Evolutionary conservation across 2,113 vertebrate species (phyloP), one percentile per base, ranked within the genome.

Genomic region (Clarias gariepinus): DNA sequence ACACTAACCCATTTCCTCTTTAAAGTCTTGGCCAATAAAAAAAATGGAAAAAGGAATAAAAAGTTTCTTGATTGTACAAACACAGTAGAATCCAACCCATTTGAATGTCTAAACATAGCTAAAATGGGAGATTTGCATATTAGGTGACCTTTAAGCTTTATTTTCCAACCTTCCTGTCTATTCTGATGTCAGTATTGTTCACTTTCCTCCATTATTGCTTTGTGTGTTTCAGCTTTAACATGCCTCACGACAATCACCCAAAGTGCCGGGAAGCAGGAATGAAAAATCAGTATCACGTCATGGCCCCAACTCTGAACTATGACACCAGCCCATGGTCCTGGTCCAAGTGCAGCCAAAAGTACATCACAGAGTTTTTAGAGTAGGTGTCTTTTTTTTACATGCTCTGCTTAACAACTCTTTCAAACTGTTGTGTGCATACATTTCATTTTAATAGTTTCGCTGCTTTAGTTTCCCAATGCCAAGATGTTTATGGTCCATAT

Each of bases 291-390:
- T 98, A 96, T 88, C 97, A 99, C 71, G 97, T 99, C 78, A 99
- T 99, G 98, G 97, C 98, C 77, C 97, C 98, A 52, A 97, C 96
- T 77, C 96, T 99, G 92, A 99, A 98, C 94, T 98, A 98, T 19
- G 95, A 99, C 89, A 98, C 97, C 66, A 98, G 93, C 89, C 98
- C 98, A 66, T 99, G 98, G 98, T 97, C 97, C 52, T 99, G 98
- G 98, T 99, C 98, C 91, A 97, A 97, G 90, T 99, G 98, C 92
- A 99, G 98, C 92, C 97, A 97, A 93, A 99, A 98, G 91, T 97
- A 98, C 84, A 98, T 99, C 91, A 99, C 98, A 0, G 97, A 99
- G 90, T 99, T 99, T 92, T 95, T 99, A 47, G 98, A 99, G 98
- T 99, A 95, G 91, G 97, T 98, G 87, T 89, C 76, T 33, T 19